Percentiles rank a stretch among this genome's conserved stretches.
phyloP scores from a whole-genome alignment of 1,140 invertebrate genomes.

The Anastrepha obliqua region DNA sequence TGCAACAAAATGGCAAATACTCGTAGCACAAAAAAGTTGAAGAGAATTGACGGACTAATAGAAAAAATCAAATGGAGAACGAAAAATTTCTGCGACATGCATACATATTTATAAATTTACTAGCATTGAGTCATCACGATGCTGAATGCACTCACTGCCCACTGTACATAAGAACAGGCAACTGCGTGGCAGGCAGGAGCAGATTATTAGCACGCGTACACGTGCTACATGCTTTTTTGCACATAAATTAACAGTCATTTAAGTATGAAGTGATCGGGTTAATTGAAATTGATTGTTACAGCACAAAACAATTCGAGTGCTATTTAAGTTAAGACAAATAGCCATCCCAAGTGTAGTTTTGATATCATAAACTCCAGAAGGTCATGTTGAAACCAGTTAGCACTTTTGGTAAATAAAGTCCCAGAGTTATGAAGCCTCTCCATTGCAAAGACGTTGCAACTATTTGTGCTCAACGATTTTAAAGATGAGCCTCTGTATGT shows the following conservation, averaged over 20 bases:
- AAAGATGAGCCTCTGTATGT: too few species aligned
- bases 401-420: too few species aligned
- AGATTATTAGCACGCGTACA: background rate
- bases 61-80: background rate
- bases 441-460: too few species aligned
- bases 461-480: too few species aligned
- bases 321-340: too few species aligned
- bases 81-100: background rate
- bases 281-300: too few species aligned
- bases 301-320: too few species aligned
- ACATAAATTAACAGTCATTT: background rate
- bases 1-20: background rate
- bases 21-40: background rate
- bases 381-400: too few species aligned
- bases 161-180: background rate
- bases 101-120: background rate
- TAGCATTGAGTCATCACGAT: background rate
- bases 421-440: too few species aligned
- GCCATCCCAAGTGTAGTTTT: too few species aligned
- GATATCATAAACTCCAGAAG: too few species aligned
- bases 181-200: background rate
- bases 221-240: slow-evolving; percentile 5
- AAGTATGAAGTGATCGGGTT: background rate
- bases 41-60: background rate
- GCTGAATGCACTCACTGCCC: background rate